phyloP scores from a whole-genome alignment of 2,888 invertebrate genomes.

The Sialis lutaria region DNA sequence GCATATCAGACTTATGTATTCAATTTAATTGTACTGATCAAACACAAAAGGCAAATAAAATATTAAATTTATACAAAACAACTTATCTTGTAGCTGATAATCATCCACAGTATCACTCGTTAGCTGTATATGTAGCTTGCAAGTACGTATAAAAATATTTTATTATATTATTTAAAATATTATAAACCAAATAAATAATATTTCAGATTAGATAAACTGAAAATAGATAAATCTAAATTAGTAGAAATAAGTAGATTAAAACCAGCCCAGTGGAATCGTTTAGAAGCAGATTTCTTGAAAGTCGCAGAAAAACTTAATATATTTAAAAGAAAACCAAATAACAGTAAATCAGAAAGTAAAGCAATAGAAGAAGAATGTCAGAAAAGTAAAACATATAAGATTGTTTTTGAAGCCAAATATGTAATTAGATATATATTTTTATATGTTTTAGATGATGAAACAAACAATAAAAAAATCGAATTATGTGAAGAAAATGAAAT shows the following conservation, averaged over 20 bases:
- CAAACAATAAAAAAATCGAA: too few relatives aligned
- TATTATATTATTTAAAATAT: not conserved
- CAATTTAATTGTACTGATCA: slow-evolving; percentile 31
- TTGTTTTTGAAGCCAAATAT: too few relatives aligned
- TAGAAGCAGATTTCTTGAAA: slow-evolving; percentile 39
- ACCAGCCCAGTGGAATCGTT: slow-evolving; percentile 38
- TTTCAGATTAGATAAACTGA: slow-evolving; percentile 34
- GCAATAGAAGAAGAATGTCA: slow-evolving; percentile 6
- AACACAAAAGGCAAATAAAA: slow-evolving; percentile 30
- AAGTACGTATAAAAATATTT: slow-evolving; percentile 23
- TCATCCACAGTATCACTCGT: slow-evolving; percentile 45
- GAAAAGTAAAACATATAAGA: too few relatives aligned
- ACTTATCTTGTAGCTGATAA: slow-evolving; percentile 30
- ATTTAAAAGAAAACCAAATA: slow-evolving; percentile 8
- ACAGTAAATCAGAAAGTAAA: slow-evolving; percentile 16
- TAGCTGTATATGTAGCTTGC: slow-evolving; percentile 45
- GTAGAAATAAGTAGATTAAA: slow-evolving; percentile 38
- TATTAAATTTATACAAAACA: slow-evolving; percentile 32
- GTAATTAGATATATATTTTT: too few relatives aligned
- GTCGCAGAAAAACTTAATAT: slow-evolving; percentile 17
- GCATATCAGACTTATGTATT: slow-evolving; percentile 36
- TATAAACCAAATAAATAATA: not conserved
- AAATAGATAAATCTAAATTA: slow-evolving; percentile 36
- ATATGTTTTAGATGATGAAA: too few relatives aligned
- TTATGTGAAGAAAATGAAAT: slow-evolving; percentile 6